A percentile compares a stretch with the other conserved stretches of the same genome.
These are phyloP conservation scores for Diadema setosum DNA, from an alignment of 35 echinoderm and acorn worm genomes.

Conservation along the genomic window DNA sequence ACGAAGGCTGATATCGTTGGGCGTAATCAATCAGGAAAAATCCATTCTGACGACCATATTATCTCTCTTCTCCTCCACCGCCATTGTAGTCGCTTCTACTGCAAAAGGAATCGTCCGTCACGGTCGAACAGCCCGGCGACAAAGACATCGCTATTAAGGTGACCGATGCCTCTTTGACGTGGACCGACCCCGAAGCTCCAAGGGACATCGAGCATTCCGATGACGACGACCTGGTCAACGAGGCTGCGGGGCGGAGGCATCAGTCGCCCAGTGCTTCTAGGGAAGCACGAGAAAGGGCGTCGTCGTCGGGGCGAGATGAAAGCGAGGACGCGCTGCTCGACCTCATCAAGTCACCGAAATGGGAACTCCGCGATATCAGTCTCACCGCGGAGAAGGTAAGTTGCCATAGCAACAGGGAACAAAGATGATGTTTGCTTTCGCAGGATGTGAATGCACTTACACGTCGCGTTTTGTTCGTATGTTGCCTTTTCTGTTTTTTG, in stretches of 20 bases:
- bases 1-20: no score
- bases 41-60: no score
- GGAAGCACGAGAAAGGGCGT: background rate
- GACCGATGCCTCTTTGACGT: conserved; percentile 3
- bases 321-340: background rate
- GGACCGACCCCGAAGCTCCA: conserved; percentile 17
- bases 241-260: background rate
- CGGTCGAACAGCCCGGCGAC: conserved; percentile 11
- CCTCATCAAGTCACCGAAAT: background rate
- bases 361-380: conserved; percentile 32
- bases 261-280: background rate
- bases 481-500: no score
- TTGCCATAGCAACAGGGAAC: background rate
- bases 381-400: conserved; percentile 53
- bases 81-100: background rate
- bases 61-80: no score
- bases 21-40: no score
- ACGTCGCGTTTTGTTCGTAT: no score
- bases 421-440: no score
- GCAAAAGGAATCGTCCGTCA: conserved; percentile 15
- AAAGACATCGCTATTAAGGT: conserved; percentile 24
- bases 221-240: background rate
- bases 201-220: no score
- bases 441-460: no score
- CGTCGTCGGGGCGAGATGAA: background rate